Percentiles rank a stretch among this genome's conserved stretches.
These are phyloP conservation scores for Drosophila leontia DNA, from an alignment of 1,140 invertebrate species.

Conservation along the genomic window DNA sequence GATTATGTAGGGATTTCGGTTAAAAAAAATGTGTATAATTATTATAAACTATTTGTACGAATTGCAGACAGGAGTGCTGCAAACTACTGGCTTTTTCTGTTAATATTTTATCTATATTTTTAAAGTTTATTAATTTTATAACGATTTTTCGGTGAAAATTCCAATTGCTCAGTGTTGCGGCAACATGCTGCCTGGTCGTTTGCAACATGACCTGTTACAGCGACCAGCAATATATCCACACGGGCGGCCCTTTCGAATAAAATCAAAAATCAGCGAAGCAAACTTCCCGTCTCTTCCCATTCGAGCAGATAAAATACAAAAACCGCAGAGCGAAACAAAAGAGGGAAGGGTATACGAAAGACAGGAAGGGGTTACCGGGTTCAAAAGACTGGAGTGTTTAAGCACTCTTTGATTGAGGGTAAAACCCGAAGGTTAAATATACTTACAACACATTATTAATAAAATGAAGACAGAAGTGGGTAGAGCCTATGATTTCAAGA, in stretches of 20 bases:
- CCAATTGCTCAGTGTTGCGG: slow-evolving; percentile 16
- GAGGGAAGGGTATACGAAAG: slow-evolving; percentile 13
- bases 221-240: slow-evolving; percentile 1
- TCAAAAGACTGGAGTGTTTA: slow-evolving; percentile 7
- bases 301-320: slow-evolving; percentile 67
- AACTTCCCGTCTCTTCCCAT: slow-evolving; percentile 73
- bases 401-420: not conserved
- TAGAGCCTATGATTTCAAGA: not conserved
- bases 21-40: not conserved
- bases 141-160: not conserved
- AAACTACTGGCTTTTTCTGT: not conserved
- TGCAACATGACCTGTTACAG: slow-evolving; percentile 2
- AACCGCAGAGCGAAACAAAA: slow-evolving; percentile 43
- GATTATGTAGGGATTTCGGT: not conserved
- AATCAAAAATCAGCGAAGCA: slow-evolving; percentile 62
- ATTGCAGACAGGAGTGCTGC: not conserved
- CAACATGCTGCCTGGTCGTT: slow-evolving; percentile 45
- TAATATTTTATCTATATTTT: not conserved
- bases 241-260: slow-evolving; percentile 20
- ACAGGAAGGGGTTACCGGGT: slow-evolving; percentile 13
- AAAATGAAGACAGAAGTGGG: not conserved
- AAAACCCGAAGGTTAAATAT: slow-evolving; percentile 2
- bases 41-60: not conserved
- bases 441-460: not conserved
- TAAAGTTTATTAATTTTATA: not conserved